Evolutionary conservation across 1,140 invertebrate genomes (phyloP).

Genomic region (Solenopsis invicta): DNA sequence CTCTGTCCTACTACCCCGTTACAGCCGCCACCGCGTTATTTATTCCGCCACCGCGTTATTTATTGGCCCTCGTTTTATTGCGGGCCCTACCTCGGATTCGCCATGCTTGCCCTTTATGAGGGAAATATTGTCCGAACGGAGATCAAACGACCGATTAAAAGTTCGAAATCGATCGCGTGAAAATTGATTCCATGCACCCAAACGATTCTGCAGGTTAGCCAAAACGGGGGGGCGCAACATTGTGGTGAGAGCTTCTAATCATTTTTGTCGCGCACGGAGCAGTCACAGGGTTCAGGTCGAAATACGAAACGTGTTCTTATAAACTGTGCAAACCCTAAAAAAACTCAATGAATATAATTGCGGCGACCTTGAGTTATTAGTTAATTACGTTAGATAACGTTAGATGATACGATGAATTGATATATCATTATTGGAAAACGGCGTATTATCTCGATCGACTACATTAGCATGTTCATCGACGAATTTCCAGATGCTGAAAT

Average conservation of each 20-base stretch:
- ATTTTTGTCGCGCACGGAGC: neutral
- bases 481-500: too few species aligned
- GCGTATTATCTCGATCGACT: too few species aligned
- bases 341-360: neutral
- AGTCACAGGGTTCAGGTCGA: neutral
- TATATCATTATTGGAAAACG: neutral
- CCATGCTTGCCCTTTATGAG: slow-evolving; percentile 72
- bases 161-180: slow-evolving; percentile 59
- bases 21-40: slow-evolving; percentile 66
- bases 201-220: slow-evolving; percentile 47
- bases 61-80: slow-evolving; percentile 72
- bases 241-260: neutral
- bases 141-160: slow-evolving; percentile 77
- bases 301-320: neutral
- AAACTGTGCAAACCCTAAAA: neutral
- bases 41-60: slow-evolving; percentile 72
- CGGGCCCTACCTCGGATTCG: slow-evolving; percentile 60
- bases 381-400: neutral
- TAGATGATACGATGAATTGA: neutral
- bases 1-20: neutral
- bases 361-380: neutral
- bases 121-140: slow-evolving; percentile 76
- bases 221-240: neutral
- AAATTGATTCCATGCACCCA: slow-evolving; percentile 66
- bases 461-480: too few species aligned